phyloP scores from a whole-genome alignment of 1,140 invertebrate genomes.

The Zaprionus ornatus region DNA sequence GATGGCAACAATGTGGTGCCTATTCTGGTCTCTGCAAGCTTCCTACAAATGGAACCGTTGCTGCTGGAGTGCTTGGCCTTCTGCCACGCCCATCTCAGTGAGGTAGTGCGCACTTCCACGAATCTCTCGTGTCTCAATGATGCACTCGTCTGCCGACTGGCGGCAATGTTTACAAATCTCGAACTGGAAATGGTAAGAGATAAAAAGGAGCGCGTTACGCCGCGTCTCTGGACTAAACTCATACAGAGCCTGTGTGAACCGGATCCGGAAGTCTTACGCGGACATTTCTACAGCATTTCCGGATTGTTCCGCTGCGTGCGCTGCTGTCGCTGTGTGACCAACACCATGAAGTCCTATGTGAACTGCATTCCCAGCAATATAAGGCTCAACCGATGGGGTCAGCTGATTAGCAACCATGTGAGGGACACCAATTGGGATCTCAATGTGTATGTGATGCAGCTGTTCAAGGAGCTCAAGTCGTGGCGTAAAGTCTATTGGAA shows the following conservation, averaged over 20 bases:
- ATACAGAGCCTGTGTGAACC: constrained; percentile 90
- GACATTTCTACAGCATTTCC: constrained; percentile 91
- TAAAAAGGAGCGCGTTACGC: constrained; percentile 93
- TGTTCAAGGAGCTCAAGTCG: constrained; percentile 91
- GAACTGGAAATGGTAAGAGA: constrained; percentile 91
- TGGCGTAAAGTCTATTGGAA: constrained; percentile 97
- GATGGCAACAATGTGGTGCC: constrained; percentile 94
- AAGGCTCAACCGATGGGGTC: constrained; percentile 88
- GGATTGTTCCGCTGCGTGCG: constrained; percentile 88
- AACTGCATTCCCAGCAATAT: constrained; percentile 89
- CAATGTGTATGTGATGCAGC: constrained; percentile 90
- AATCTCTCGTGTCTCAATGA: constrained; percentile 93
- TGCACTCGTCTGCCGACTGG: constrained; percentile 87
- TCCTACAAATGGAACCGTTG: constrained; percentile 95
- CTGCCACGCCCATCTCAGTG: constrained; percentile 91
- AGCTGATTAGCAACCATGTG: constrained; percentile 88
- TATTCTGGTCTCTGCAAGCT: constrained; percentile 96
- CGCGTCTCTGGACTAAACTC: constrained; percentile 91
- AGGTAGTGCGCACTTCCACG: constrained; percentile 90
- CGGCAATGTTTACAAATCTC: constrained; percentile 91
- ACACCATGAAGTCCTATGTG: constrained; percentile 87
- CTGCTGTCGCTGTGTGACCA: constrained; percentile 85
- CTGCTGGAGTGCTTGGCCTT: constrained; percentile 92
- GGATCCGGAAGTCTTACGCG: constrained; percentile 88
- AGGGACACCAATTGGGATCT: constrained; percentile 92